Evolutionary conservation across 2,888 invertebrate species (phyloP), one percentile per base, ranked within the genome.

Genomic region (Athetis lepigone): DNA sequence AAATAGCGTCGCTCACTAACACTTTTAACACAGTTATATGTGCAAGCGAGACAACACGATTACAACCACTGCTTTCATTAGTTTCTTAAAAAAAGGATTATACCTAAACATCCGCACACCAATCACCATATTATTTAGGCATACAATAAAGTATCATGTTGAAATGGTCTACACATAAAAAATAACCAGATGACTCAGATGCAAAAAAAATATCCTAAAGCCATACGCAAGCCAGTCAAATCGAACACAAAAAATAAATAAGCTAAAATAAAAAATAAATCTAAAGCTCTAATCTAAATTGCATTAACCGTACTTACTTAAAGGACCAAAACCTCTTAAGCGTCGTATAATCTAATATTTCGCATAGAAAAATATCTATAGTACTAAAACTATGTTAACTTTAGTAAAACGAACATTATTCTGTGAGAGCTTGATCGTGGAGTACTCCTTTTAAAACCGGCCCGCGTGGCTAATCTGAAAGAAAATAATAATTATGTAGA

Each of bases 311-410:
- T 57, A 75, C 61, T 62, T 62, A 75, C 77, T 46, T 75, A 78
- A 80, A 76, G 85, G 88, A 88, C 84, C 80, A 83, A 86, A 90
- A 91, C 91, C 91, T 86, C 91, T 91, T 89, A 85, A 68, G 87
- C 90, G 88, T 88, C 66, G 70, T 45, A 66, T 75, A 72, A 67
- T 81, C 83, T 85, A 86, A 78, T 74, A 75, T 80, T 83, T 78
- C 78, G 76, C 84, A 83, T 90, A 90, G 82, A 92, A 92, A 92
- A 90, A 92, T 92, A 91, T 82, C 85, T 85, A 86, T 80, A 70
- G 36, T 70, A 19, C 59, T 75, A 82, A 75, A 82, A 85, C 84
- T 85, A 86, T 76, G 69, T 81, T 85, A 86, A 85, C 81, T 74
- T 85, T 79, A 79, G 84, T 81, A 81, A 71, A 71, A 81, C 84